These are phyloP conservation scores for Tokudaia tokunoshimensis DNA, from an alignment of 2,797 vertebrate genomes.

Conservation along the genomic window DNA sequence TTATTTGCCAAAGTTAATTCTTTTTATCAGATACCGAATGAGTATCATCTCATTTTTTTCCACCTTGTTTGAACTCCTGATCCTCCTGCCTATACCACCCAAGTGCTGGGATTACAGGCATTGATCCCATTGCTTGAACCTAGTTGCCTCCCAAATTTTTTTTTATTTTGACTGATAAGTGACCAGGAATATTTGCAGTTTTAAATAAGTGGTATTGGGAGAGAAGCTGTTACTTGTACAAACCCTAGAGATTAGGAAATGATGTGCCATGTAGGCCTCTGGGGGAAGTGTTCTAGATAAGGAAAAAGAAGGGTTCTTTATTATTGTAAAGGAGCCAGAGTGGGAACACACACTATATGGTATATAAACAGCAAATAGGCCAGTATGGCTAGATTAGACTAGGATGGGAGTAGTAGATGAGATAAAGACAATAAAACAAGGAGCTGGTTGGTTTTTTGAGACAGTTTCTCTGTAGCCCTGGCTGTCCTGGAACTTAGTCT, in stretches of 20 bases:
- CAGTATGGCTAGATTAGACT: not conserved
- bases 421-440: not conserved
- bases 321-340: not conserved
- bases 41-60: constrained; percentile 6
- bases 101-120: not conserved
- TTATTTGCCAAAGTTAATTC: constrained; percentile 38
- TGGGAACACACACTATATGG: not conserved
- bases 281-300: not conserved
- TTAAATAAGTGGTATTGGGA: constrained; percentile 23
- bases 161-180: constrained; percentile 43
- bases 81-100: not conserved
- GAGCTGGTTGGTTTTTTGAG: constrained; percentile 2
- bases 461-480: not conserved
- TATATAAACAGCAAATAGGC: not conserved
- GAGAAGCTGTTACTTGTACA: constrained; percentile 1
- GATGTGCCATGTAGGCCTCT: not conserved
- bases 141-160: not conserved
- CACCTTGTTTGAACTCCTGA: not conserved
- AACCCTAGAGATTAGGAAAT: constrained; percentile 44
- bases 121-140: not conserved
- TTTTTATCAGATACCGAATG: constrained; percentile 55
- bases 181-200: not conserved
- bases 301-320: not conserved
- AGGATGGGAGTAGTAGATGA: not conserved
- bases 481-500: not conserved